Evolutionary conservation across 2,113 vertebrate species (phyloP).

Genomic region (Dendrocopos noguchii): DNA sequence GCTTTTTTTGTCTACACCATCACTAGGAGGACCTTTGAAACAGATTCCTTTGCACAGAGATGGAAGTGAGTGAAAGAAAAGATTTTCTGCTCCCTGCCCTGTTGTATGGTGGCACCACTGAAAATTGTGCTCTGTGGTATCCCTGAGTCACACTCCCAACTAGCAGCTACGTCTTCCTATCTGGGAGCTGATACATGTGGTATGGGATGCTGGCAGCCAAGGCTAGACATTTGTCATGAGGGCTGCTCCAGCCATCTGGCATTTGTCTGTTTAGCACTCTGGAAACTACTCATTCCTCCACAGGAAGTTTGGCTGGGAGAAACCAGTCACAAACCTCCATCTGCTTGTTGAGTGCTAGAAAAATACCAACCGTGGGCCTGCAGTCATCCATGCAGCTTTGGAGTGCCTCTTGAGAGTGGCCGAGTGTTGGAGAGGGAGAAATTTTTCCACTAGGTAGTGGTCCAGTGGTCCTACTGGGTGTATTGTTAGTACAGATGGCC

Average conservation of each 20-base stretch:
- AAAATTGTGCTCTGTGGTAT: neutral
- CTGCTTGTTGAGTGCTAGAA: neutral
- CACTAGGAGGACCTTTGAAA: neutral
- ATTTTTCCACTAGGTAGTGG: neutral
- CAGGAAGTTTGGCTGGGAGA: constrained; percentile 36
- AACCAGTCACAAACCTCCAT: constrained; percentile 16
- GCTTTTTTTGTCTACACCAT: neutral
- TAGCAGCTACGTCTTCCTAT: neutral
- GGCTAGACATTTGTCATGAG: neutral
- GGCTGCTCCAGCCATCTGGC: constrained; percentile 36
- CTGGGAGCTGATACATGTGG: neutral
- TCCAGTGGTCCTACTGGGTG: neutral
- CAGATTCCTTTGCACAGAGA: neutral
- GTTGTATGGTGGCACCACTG: neutral
- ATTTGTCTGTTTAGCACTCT: neutral
- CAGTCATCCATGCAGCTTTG: neutral
- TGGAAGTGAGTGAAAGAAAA: neutral
- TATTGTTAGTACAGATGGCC: neutral
- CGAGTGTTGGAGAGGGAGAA: neutral
- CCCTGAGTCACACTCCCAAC: neutral
- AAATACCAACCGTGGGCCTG: neutral
- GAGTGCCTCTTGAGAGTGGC: neutral
- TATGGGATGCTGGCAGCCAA: neutral
- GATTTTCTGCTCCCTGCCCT: neutral
- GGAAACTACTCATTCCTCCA: constrained; percentile 32